Base-by-base conservation (phyloP, 2,888 invertebrate genomes). In the Trachelus iudaicus region DNA sequence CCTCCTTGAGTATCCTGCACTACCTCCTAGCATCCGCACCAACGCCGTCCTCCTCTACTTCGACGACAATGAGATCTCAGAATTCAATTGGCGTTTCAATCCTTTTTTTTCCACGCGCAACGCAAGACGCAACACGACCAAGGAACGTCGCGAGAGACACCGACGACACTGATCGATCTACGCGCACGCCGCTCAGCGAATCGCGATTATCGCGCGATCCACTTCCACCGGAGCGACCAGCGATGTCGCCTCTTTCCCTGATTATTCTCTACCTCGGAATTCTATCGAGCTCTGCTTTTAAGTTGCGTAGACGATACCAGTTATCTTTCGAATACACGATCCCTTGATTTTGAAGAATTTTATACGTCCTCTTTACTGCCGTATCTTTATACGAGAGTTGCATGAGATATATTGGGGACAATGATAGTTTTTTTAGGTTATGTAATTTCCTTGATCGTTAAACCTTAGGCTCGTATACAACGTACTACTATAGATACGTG, bases 121-220 rank as follows among this genome's bases (percentile, higher is more conserved):
- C 71, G 15, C 71, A 56, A 56, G 56, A 56, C 56, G 56, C 56
- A 56, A 56, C 56, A 56, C 56, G 56, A 56, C 71, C 71, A 31
- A 31, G 33, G 34, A 71, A 71, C 71, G 71, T 71, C 71, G 71
- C 33, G 15, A 71, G 34, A 71, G 33, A 33, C 71, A 71, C 71
- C 33, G 71, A 71, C 71, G 71, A 34, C 71, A 71, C 71, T 71
- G 71, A 71, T 71, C 71, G 71, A 71, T 71, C 71, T 71, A 71
- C 71, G 71, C 33, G 13, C 71, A 71, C 71, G 71, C 71, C 71
- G 71, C 13, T 31, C 33, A 31, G 11, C 71, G 23, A 34, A 71
- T 71, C 33, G 71, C 71, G 71, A 71, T 71, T 71, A 71, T 31
- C 71, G 30, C 31, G 71, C 31, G 71, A 71, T 71, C 12, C 33